phyloP scores from a whole-genome alignment of 2,113 vertebrate genomes.

The Apteryx owenii region DNA sequence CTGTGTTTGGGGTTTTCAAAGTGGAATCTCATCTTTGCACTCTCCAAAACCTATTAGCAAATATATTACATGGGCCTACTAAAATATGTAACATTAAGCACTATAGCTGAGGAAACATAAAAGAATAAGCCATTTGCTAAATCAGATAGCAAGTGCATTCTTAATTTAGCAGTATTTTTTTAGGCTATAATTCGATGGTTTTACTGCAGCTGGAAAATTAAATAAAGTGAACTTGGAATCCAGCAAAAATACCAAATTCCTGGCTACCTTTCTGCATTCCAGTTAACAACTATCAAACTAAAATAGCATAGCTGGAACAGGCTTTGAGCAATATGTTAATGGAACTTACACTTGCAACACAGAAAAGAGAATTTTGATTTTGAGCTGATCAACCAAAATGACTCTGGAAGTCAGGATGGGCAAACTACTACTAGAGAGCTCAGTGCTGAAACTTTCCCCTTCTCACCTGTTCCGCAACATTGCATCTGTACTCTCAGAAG shows the following conservation, averaged over 20 bases:
- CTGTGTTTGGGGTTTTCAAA: not conserved
- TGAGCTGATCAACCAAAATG: not conserved
- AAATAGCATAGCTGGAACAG: not conserved
- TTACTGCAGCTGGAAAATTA: slow-evolving; percentile 23
- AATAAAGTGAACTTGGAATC: slow-evolving; percentile 22
- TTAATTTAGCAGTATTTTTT: not conserved
- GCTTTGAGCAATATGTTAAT: not conserved
- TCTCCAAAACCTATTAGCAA: not conserved
- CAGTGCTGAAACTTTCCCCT: not conserved
- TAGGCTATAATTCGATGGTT: not conserved
- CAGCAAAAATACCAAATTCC: slow-evolving; percentile 16
- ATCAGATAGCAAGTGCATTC: not conserved
- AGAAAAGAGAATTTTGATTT: not conserved
- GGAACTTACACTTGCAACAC: not conserved
- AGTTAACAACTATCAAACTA: not conserved
- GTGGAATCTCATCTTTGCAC: not conserved
- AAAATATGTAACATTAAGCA: not conserved
- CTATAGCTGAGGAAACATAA: not conserved
- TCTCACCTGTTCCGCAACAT: not conserved
- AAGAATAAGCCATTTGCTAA: not conserved
- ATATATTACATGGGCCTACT: not conserved
- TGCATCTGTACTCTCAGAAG: not conserved
- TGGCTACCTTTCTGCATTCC: not conserved
- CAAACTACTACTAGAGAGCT: not conserved
- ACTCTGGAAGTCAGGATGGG: not conserved